phyloP scores from a whole-genome alignment of 2,113 vertebrate species.

The Platysternon megacephalum region DNA sequence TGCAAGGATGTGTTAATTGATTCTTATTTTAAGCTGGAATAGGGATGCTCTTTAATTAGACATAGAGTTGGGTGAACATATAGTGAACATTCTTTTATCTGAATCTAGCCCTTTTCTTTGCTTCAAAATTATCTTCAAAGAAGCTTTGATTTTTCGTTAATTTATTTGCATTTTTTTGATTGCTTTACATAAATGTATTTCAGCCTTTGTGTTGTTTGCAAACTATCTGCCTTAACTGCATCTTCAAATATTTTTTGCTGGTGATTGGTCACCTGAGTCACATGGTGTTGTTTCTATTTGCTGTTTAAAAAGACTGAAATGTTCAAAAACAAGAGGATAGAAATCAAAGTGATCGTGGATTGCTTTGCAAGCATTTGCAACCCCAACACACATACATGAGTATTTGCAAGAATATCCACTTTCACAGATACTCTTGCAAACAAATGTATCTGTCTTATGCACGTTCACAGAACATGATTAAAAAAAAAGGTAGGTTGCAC shows the following conservation, averaged over 20 bases:
- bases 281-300: conserved; percentile 13
- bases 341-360: rapidly evolving
- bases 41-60: conserved; percentile 12
- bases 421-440: background rate
- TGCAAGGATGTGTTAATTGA: conserved; percentile 6
- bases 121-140: conserved; percentile 48
- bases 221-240: conserved; percentile 2
- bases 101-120: background rate
- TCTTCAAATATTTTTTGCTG: conserved; percentile 19
- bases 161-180: conserved; percentile 45
- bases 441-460: background rate
- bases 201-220: conserved; percentile 32
- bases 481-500: background rate
- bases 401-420: background rate
- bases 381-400: background rate
- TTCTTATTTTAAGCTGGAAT: conserved; percentile 39
- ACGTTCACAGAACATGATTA: background rate
- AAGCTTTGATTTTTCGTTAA: conserved; percentile 14
- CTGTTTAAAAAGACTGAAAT: conserved; percentile 3
- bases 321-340: conserved; percentile 1
- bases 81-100: background rate
- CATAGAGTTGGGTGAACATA: background rate
- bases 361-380: background rate
- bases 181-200: conserved; percentile 1
- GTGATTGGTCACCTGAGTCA: background rate